Evolutionary conservation across 2,113 vertebrate genomes (phyloP).

Genomic region (Meles meles): DNA sequence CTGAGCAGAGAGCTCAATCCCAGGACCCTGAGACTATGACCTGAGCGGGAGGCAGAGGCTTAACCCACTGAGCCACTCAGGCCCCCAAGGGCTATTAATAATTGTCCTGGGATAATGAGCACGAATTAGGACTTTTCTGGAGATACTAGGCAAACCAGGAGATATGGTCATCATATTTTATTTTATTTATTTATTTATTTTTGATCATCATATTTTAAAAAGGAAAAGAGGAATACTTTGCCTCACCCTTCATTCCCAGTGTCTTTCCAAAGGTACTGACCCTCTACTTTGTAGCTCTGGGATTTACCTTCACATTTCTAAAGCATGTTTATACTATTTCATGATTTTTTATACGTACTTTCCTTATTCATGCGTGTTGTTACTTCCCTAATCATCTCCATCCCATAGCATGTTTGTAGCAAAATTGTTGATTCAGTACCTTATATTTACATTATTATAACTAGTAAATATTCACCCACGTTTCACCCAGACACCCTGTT

Average conservation of each 20-base stretch:
- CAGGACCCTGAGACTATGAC: too few relatives aligned
- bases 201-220: neutral
- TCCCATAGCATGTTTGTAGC: neutral
- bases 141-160: neutral
- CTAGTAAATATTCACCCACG: neutral
- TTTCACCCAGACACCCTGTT: neutral
- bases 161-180: neutral
- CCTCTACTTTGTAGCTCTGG: neutral
- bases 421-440: neutral
- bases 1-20: too few relatives aligned
- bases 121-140: conserved; percentile 36
- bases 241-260: neutral
- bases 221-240: neutral
- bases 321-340: neutral
- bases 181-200: too few relatives aligned
- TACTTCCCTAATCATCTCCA: neutral
- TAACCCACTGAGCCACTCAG: too few relatives aligned
- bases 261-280: neutral
- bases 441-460: neutral
- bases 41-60: too few relatives aligned
- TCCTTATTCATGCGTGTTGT: neutral
- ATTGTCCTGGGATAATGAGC: neutral
- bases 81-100: neutral
- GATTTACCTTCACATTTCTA: conserved; percentile 19
- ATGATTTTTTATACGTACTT: neutral